These are phyloP conservation scores for Halcyon smyrnensis DNA, from an alignment of 2,797 vertebrate genomes.

Conservation along the genomic window DNA sequence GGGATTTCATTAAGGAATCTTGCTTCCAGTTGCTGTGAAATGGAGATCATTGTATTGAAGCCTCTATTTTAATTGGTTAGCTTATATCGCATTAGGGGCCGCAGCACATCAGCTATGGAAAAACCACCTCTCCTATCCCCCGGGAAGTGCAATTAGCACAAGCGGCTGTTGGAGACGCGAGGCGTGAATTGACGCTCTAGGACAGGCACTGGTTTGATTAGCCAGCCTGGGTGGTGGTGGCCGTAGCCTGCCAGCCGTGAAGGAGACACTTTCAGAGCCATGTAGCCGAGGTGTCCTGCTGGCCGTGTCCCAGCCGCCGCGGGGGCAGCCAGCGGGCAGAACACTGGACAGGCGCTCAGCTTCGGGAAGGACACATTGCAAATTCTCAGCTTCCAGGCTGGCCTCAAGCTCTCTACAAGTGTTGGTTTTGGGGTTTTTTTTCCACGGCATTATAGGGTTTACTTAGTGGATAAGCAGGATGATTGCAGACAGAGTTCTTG, in stretches of 20 bases:
- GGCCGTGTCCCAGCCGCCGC: background rate
- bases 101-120: background rate
- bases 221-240: background rate
- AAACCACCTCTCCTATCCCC: background rate
- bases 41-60: background rate
- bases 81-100: background rate
- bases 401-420: background rate
- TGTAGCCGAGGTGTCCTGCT: background rate
- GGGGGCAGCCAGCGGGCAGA: constrained; percentile 22
- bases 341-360: background rate
- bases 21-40: background rate
- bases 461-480: background rate
- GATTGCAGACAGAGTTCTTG: constrained; percentile 17
- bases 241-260: background rate
- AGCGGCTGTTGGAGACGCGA: background rate
- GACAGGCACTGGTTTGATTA: background rate
- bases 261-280: background rate
- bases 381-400: constrained; percentile 4
- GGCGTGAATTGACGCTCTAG: background rate
- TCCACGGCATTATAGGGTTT: background rate
- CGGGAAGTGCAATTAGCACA: background rate
- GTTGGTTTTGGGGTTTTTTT: background rate
- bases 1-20: background rate
- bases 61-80: background rate
- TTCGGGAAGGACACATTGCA: background rate